Evolutionary conservation across 2,888 invertebrate species (phyloP), one percentile per base, ranked within the genome.

Genomic region (Limnephilus rhombicus): DNA sequence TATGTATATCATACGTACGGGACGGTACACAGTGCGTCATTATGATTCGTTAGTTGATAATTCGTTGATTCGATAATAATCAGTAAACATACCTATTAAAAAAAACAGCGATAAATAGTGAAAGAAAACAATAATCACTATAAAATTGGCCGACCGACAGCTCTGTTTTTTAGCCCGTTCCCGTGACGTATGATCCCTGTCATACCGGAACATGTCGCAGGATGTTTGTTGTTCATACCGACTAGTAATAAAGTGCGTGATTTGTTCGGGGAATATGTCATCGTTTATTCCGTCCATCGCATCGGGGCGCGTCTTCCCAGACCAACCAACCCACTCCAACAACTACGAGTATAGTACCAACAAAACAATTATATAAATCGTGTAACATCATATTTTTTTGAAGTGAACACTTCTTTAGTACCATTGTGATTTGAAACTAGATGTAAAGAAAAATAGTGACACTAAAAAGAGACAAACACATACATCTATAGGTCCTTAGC

Each of bases 211-310:
- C 86, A 45, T 86, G 86, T 86, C 86, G 41, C 86, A n/a, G 86
- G 86, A 86, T 86, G 86, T 86, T 41, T 68, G 68, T n/a, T 68
- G 68, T 68, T 68, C 68, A 68, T 68, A 68, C 68, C 24, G 68
- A 86, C 29, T 45, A 49, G 15, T 86, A 86, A 86, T 86, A 86
- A 24, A 86, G 41, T 86, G 86, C 49, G 29, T 86, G 86, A 86
- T 86, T 86, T 86, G 86, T 86, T 86, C 86, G 45, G 49, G 45
- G 86, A 45, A 86, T 86, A 86, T 34, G 83, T 83, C 86, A 86
- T 86, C 49, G 41, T 37, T 18, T 29, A 37, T 45, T 13, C 41
- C 45, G 86, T 49, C 86, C 86, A 37, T 29, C 83, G 83, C 31
- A 37, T 31, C 83, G 34, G 9, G 34, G 24, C 83, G 37, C 83